Evolutionary conservation across 2,888 invertebrate genomes (phyloP), one percentile per base, ranked within the genome.

Genomic region (Ctena decussata): DNA sequence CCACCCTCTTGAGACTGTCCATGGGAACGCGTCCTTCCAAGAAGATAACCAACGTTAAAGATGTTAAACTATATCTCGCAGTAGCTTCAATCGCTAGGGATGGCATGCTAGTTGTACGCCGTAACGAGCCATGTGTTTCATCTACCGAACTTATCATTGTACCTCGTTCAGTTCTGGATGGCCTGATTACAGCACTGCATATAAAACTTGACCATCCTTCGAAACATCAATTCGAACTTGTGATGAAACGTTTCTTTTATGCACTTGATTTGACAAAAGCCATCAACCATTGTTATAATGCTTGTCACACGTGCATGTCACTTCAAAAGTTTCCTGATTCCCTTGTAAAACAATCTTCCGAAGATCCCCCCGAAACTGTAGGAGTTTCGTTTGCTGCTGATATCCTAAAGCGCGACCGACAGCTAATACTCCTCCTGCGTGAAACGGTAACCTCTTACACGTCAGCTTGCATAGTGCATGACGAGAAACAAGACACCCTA

Each of bases 331-430:
- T 85, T 30, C 91, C 89, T 0, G 57, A 84, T 0, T 41, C 21
- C n/a, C 46, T 86, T 12, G 24, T 75, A 12, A 57, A 76, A 30
- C 92, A 93, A 77, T 80, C 89, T 1, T 73, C 89, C 0, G 76
- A 75, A 2, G 85, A 83, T 18, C 91, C 87, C 0, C 89, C 90
- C 11, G 82, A 85, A 11, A 30, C 82, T 2, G 32, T 90, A 24
- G 87, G 90, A 11, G 39, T 84, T 0, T 75, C 81, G 8, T 92
- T 91, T 77, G 91, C 91, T 5, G 91, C 90, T 12, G 92, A 93
- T 60, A 85, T 93, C 0, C 35, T 91, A 2, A 87, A 82, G 71
- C 85, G 82, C 12, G 76, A 87, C 3, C 69, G 87, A 24, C 92
- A 92, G 70, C 30, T 80, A 0, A 84, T 92, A 30, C 65, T 88